Base-by-base conservation (phyloP, 2,888 invertebrate species). In the Archips xylosteana region DNA sequence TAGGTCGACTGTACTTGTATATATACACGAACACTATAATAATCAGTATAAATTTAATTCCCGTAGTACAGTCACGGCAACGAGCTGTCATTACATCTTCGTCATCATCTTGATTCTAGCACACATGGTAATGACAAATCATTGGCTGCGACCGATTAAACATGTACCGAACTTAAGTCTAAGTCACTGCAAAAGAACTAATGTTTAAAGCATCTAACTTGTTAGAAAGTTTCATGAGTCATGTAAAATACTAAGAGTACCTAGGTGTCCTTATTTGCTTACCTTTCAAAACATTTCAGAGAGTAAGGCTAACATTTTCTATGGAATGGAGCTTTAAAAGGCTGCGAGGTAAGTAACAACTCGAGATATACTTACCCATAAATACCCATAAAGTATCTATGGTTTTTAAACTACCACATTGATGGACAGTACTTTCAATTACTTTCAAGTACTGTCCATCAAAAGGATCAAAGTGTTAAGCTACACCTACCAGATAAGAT, bases 31-130 rank as follows among this genome's bases (percentile, higher is more conserved):
- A 74, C 74, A 74, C 70, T 57, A 32, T 57, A 32, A 32, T 42
- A 65, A 60, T 65, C 74, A 74, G 42, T 54, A 67, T 83, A 84
- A 85, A 83, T 83, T 83, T 81, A 85, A 79, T 79, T 85, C 90
- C 90, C 90, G 77, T 77, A 77, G 73, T 61, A 76, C 71, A 80
- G 94, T 94, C 88, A 86, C 82, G 86, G 92, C 87, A 92, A 94
- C 94, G 91, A 93, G 92, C 86, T 84, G 92, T 82, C 93, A 94
- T 93, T 93, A 80, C 57, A 70, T 42, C 60, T 75, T 70, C 70
- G 42, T 34, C 61, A 49, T 59, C 45, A 49, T 68, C 69, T 59
- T 70, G 42, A 71, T 9, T 36, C 60, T 62, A 57, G 12, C 32
- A 32, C 70, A 51, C n/a, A 5, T 39, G 66, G 15, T 76, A 94